Conservation (phyloP, 2,797 vertebrate genomes). For the Aldrovandia affinis region DNA sequence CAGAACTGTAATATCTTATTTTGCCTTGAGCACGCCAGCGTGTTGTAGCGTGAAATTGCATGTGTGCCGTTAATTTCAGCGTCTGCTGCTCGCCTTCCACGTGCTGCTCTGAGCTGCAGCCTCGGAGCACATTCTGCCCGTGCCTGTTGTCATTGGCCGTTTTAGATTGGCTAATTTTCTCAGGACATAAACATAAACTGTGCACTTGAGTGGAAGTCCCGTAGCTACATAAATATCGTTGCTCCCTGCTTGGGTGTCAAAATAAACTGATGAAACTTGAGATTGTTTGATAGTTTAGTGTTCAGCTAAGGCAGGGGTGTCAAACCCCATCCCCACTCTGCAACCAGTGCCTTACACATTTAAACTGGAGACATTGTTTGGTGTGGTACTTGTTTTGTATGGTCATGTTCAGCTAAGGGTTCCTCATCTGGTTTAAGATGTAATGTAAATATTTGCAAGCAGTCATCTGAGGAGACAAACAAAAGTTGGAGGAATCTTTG, state of each 20-base stretch:
- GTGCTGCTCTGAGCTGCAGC: neutral
- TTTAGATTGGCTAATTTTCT: conserved; percentile 9
- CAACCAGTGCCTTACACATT: too few species aligned
- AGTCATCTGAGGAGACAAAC: neutral
- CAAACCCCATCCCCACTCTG: too few species aligned
- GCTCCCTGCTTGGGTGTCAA: neutral
- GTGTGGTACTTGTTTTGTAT: too few species aligned
- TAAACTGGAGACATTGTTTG: too few species aligned
- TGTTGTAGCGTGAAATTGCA: conserved; percentile 31
- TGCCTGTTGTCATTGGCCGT: neutral
- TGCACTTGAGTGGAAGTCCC: neutral
- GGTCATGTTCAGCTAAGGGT: too few species aligned
- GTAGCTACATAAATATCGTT: neutral
- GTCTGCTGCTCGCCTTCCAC: neutral
- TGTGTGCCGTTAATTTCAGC: conserved; percentile 31
- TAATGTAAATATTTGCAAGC: too few species aligned
- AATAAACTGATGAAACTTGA: neutral
- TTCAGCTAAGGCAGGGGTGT: too few species aligned
- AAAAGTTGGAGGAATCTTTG: neutral
- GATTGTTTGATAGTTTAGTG: too few species aligned
- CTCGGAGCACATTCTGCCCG: neutral
- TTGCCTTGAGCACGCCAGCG: conserved; percentile 22
- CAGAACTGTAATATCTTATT: conserved; percentile 1
- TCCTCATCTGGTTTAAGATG: too few species aligned
- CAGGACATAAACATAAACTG: neutral